Evolutionary conservation across 2,888 invertebrate genomes (phyloP).

Genomic region (Eudemis profundana): DNA sequence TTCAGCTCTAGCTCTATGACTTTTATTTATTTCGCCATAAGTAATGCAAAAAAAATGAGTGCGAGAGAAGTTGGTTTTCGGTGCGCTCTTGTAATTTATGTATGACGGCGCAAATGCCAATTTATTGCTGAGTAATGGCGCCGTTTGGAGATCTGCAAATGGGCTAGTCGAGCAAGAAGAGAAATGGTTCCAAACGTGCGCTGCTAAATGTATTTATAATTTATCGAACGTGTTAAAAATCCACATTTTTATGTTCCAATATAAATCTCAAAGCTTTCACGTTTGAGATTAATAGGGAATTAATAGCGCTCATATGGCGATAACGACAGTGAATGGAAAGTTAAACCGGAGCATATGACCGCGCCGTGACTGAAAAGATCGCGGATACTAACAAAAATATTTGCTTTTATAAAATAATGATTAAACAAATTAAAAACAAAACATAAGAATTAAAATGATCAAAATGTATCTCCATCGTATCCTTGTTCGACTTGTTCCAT

Average conservation of each 20-base stretch:
- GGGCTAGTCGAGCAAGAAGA: conserved; percentile 82
- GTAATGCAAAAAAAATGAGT: conserved; percentile 75
- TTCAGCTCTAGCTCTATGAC: conserved; percentile 24
- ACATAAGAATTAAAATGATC: no score
- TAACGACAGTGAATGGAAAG: conserved; percentile 24
- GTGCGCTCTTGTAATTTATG: conserved; percentile 81
- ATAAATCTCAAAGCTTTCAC: conserved; percentile 26
- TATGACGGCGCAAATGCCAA: conserved; percentile 85
- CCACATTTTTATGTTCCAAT: conserved; percentile 66
- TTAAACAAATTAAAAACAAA: no score
- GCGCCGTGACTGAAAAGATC: neutral
- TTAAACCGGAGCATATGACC: conserved; percentile 1
- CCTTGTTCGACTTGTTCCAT: no score
- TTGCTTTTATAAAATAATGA: no score
- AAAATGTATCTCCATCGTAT: no score
- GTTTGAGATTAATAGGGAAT: conserved; percentile 25
- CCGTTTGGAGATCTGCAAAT: conserved; percentile 84
- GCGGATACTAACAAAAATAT: no score
- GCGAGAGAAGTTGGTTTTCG: conserved; percentile 75
- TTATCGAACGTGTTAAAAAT: conserved; percentile 79
- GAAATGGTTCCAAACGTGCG: conserved; percentile 80
- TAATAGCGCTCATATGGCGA: conserved; percentile 24
- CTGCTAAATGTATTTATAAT: conserved; percentile 83
- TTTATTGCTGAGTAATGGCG: conserved; percentile 85
- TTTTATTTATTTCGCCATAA: conserved; percentile 51